These are phyloP conservation scores for Agriopis aurantiaria DNA, from an alignment of 2,888 invertebrate species.

Conservation along the genomic window DNA sequence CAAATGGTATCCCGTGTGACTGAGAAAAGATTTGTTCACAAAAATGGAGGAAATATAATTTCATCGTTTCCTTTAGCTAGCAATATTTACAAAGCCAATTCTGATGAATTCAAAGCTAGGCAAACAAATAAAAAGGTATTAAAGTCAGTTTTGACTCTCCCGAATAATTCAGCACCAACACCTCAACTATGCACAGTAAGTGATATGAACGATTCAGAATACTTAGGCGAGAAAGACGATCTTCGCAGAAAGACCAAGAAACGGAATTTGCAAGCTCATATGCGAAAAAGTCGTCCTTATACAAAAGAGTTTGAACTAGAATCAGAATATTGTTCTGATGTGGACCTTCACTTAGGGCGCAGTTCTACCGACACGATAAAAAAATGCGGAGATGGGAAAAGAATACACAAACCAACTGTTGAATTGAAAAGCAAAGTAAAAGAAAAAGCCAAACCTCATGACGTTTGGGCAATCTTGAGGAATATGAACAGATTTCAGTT, in stretches of 20 bases:
- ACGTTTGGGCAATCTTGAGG: constrained; percentile 75
- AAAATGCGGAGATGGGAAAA: constrained; percentile 54
- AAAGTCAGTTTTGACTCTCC: constrained; percentile 74
- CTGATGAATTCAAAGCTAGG: constrained; percentile 67
- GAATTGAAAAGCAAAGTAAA: constrained; percentile 36
- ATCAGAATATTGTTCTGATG: constrained; percentile 63
- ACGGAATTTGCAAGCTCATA: constrained; percentile 48
- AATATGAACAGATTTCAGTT: constrained; percentile 75
- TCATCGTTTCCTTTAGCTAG: constrained; percentile 69
- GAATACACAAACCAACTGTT: constrained; percentile 33
- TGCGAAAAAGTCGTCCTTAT: constrained; percentile 51
- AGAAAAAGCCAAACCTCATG: constrained; percentile 57
- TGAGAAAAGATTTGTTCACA: constrained; percentile 64
- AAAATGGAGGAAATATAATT: constrained; percentile 57
- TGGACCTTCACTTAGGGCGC: constrained; percentile 64
- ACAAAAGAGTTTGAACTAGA: constrained; percentile 62
- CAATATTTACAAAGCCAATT: constrained; percentile 74
- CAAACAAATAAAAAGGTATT: constrained; percentile 67
- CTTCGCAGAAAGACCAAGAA: constrained; percentile 60
- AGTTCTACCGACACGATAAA: constrained; percentile 68
- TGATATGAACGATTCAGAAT: constrained; percentile 77
- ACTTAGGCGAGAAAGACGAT: constrained; percentile 55
- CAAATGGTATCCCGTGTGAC: constrained; percentile 63
- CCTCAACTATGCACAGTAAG: constrained; percentile 72
- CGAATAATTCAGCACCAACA: constrained; percentile 60